A percentile compares a stretch with the other conserved stretches of the same genome.
Conservation (phyloP, 2,888 invertebrate genomes). For the Globia sparganii region DNA sequence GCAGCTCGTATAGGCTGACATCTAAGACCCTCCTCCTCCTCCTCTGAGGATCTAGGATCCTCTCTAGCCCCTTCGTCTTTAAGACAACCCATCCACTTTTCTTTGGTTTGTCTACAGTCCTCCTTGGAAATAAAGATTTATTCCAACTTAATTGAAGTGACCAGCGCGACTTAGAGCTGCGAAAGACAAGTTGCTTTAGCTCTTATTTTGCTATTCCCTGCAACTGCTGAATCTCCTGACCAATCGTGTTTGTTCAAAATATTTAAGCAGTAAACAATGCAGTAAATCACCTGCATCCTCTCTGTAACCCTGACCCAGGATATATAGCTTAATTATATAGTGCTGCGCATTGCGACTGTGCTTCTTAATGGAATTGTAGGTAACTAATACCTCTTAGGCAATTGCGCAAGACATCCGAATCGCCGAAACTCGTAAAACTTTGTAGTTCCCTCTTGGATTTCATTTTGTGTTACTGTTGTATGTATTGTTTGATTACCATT, state of each 20-base stretch:
- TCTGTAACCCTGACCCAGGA: not conserved
- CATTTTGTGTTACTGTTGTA: not conserved
- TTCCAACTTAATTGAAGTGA: too few species aligned
- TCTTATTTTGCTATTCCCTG: not conserved
- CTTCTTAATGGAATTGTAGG: not conserved
- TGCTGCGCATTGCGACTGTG: constrained; percentile 1
- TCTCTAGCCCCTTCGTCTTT: not conserved
- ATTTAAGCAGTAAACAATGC: not conserved
- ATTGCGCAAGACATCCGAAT: not conserved
- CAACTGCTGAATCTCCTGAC: not conserved
- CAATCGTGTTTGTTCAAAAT: not conserved
- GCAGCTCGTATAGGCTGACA: not conserved
- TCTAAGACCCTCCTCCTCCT: too few species aligned
- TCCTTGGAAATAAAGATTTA: not conserved
- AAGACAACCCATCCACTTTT: not conserved
- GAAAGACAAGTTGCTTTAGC: too few species aligned
- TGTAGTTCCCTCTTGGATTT: not conserved
- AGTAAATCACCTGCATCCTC: not conserved
- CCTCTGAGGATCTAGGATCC: too few species aligned
- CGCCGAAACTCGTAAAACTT: not conserved
- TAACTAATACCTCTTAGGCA: not conserved
- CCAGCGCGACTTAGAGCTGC: not conserved
- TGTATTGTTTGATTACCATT: not conserved
- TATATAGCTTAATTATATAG: not conserved
- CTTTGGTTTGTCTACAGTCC: not conserved